Base-by-base conservation (phyloP, 1,140 invertebrate genomes). In the Plodia interpunctella region DNA sequence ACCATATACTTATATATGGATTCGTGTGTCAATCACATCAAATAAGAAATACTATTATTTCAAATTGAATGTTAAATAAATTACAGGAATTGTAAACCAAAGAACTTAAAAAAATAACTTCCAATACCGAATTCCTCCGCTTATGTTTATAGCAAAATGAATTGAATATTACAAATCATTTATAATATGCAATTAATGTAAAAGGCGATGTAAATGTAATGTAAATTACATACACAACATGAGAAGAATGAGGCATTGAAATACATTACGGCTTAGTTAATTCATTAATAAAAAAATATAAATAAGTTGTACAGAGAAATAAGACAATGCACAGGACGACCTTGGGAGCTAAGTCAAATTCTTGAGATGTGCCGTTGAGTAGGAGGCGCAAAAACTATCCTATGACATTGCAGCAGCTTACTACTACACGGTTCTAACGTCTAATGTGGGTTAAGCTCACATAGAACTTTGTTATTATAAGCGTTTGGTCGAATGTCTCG, bases 311-410 rank as follows among this genome's bases (percentile, higher is more conserved):
- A 44, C 5, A 44, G 75, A 69, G 69, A 77, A 83, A 85, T 74
- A 84, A 83, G 71, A 84, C 83, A 81, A 83, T 88, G 78, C 83
- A 85, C 59, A 59, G 30, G 3, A 18, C 70, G 78, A 86, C 86
- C 86, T 88, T 87, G 80, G 66, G 49, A 59, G 70, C 74, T 80
- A 84, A 87, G 82, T 83, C 82, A 80, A 87, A 87, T 85, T 80
- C 83, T 85, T 85, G 72, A 64, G 80, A 87, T 83, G 76, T 74
- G 32, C 76, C 72, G 61, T 58, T 61, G 80, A 70, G 86, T 88
- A 79, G 86, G 86, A 78, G 82, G 78, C 75, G 81, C 86, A 88
- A 88, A 88, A 88, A 88, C 83, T 88, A 76, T 88, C 83, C 81
- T 87, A 87, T 86, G 83, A 86, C 83, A 86, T 87, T 88, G 86